Base-by-base conservation (phyloP, 2,797 vertebrate species). In the Gymnoscopelus braueri region DNA sequence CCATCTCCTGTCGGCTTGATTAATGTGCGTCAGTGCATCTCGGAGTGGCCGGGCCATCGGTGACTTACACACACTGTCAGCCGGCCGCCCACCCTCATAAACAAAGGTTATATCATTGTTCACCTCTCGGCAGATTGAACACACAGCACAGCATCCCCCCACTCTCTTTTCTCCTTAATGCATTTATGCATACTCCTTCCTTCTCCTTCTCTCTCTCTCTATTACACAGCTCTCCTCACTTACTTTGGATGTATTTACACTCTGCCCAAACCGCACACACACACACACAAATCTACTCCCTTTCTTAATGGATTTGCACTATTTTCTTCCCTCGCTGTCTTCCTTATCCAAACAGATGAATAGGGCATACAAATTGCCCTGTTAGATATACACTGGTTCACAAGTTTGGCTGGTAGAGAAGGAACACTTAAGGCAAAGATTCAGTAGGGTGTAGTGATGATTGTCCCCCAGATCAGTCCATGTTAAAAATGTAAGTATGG, bases 11-110 rank as follows among this genome's bases (percentile, higher is more conserved):
- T 10, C 47, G 70, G 75, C 68, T 81, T 87, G 90, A 91, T 91
- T 88, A 86, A 91, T 86, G 82, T 53, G 73, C 54, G 75, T 78
- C 85, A 79, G 74, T 82, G 65, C 78, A 85, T 87, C 85, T 84
- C 78, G 14, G 65, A 69, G 82, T 78, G 78, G 76, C 78, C 66
- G 6, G 71, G 75, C 86, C 77, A 80, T 63, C 26, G 75, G 78
- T 90, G 90, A 92, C 84, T 92, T 92, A 89, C 72, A 86, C 82
- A 75, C 82, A 26, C 84, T 90, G 89, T 92, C 88, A 87, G 81
- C 55, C 32, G 51, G 63, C 54, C 56, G 56, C 84, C 79, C 83
- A 82, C 73, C 53, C 88, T 85, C 89, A 81, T 91, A 91, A 92
- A 91, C 84, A 80, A 84, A 79, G 73, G 80, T 87, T 89, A 81